phyloP scores from a whole-genome alignment of 1,140 invertebrate genomes.

The Centruroides sculpturatus region DNA sequence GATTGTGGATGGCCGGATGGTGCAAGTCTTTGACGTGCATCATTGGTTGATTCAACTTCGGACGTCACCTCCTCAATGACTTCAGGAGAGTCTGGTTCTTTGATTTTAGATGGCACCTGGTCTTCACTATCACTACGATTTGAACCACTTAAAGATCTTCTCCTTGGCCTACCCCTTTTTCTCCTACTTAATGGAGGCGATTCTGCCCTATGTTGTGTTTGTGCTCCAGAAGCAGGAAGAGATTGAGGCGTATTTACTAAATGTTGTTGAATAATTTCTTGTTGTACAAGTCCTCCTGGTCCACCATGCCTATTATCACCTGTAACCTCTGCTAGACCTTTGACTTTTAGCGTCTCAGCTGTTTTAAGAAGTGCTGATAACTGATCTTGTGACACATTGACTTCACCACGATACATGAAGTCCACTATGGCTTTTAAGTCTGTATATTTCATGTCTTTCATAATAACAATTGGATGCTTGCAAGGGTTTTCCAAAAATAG shows the following conservation, averaged over 20 bases:
- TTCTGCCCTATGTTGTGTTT: conserved; percentile 5
- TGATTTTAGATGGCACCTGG: conserved; percentile 12
- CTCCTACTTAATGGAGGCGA: conserved; percentile 5
- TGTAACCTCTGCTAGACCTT: conserved; percentile 59
- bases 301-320: conserved; percentile 27
- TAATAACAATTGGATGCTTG: conserved; percentile 64
- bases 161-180: conserved; percentile 7
- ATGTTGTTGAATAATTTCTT: not conserved
- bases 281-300: not conserved
- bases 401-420: conserved; percentile 84
- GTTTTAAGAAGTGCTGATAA: conserved; percentile 59
- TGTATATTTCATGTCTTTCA: conserved; percentile 63
- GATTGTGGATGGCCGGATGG: conserved; percentile 2
- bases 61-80: conserved; percentile 8
- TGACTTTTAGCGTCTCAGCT: conserved; percentile 68
- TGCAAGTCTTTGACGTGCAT: not conserved
- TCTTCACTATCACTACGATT: conserved; percentile 13
- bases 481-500: conserved; percentile 61
- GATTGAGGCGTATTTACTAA: not conserved
- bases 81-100: conserved; percentile 12
- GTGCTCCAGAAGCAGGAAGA: conserved; percentile 1
- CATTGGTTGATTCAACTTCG: conserved; percentile 4
- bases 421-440: conserved; percentile 76
- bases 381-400: conserved; percentile 72
- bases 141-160: conserved; percentile 9